Percentiles rank a stretch among this genome's conserved stretches.
These are phyloP conservation scores for Acromyrmex charruanus DNA, from an alignment of 1,140 invertebrate species.

Conservation along the genomic window DNA sequence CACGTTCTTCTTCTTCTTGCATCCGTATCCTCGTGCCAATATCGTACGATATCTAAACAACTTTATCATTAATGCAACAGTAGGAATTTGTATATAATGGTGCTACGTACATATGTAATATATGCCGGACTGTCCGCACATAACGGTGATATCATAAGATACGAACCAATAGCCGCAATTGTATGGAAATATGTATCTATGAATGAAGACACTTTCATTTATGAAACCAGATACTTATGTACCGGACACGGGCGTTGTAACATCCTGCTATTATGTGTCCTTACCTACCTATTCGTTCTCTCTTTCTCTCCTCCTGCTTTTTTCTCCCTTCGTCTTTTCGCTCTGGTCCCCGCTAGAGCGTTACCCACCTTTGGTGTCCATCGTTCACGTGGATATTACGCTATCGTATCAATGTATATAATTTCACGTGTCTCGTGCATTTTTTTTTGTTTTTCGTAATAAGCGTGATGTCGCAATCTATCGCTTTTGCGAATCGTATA, in stretches of 20 bases:
- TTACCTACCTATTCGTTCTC: conserved; percentile 80
- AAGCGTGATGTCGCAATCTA: conserved; percentile 8
- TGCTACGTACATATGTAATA: conserved; percentile 85
- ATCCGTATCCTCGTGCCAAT: conserved; percentile 57
- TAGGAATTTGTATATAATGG: conserved; percentile 86
- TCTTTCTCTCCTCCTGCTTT: conserved; percentile 65
- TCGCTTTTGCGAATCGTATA: conserved; percentile 10
- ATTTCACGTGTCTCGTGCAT: not conserved
- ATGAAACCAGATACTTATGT: conserved; percentile 86
- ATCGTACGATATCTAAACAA: conserved; percentile 78
- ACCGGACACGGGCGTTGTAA: conserved; percentile 85
- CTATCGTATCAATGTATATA: conserved; percentile 17
- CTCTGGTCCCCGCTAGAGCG: conserved; percentile 8
- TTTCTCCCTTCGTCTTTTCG: conserved; percentile 71
- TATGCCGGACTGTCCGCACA: conserved; percentile 72
- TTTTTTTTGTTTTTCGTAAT: not conserved
- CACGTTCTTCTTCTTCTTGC: conserved; percentile 24
- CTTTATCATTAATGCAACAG: conserved; percentile 84
- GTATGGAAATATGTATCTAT: conserved; percentile 87
- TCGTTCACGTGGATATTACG: conserved; percentile 48
- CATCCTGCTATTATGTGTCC: conserved; percentile 86
- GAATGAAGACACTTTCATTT: conserved; percentile 87
- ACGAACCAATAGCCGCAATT: conserved; percentile 85
- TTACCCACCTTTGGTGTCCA: conserved; percentile 45
- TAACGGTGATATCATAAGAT: conserved; percentile 85